Evolutionary conservation across 1,140 invertebrate species (phyloP).

Genomic region (Manduca sexta): DNA sequence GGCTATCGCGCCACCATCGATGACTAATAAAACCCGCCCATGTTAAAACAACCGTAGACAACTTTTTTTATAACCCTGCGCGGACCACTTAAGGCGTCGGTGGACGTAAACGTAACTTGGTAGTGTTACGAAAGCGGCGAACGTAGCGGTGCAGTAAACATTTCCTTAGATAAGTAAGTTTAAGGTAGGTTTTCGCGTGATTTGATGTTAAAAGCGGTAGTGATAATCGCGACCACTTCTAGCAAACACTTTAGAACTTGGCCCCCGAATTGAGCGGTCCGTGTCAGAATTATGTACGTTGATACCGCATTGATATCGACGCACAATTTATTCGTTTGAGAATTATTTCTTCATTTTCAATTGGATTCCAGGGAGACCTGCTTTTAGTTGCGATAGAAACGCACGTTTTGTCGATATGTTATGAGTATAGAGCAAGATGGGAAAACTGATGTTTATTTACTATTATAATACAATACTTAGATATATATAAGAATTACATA

Average conservation of each 20-base stretch:
- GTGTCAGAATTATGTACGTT: conserved; percentile 48
- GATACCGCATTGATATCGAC: conserved; percentile 33
- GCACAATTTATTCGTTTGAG: conserved; percentile 55
- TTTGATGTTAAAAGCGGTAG: too few relatives aligned
- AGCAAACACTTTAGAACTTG: conserved; percentile 62
- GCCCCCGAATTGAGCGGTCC: conserved; percentile 65
- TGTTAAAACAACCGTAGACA: neutral
- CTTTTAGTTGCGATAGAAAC: too few relatives aligned
- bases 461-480: too few relatives aligned
- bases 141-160: conserved; percentile 17
- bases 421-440: too few relatives aligned
- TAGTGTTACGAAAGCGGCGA: conserved; percentile 3
- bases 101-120: conserved; percentile 17
- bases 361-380: conserved; percentile 14
- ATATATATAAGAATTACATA: too few relatives aligned
- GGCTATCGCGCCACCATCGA: conserved; percentile 68
- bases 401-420: too few relatives aligned
- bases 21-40: conserved; percentile 61
- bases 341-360: conserved; percentile 59
- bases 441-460: too few relatives aligned
- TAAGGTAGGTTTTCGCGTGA: conserved; percentile 31
- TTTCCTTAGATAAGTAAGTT: conserved; percentile 7
- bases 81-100: neutral
- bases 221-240: conserved; percentile 65
- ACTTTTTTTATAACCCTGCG: neutral